These are phyloP conservation scores for Toxotes chatareus DNA, from an alignment of 2,113 vertebrate species.

Conservation along the genomic window DNA sequence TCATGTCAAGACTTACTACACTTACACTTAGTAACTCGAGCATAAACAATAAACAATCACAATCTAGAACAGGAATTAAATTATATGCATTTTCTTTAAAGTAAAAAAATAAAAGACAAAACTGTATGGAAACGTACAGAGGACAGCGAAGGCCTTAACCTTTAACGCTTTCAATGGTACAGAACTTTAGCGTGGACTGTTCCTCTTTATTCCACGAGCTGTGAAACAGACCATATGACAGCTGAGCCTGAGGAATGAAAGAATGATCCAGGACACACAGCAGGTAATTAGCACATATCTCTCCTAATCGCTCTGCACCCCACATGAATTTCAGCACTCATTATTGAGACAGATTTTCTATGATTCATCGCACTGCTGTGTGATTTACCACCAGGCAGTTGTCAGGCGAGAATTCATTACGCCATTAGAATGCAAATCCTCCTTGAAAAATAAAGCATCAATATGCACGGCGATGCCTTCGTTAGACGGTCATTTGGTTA, in stretches of 20 bases:
- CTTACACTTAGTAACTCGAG: neutral
- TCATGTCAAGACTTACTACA: neutral
- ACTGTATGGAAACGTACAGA: neutral
- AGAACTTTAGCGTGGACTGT: neutral
- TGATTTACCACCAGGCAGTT: constrained; percentile 59
- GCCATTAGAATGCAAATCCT: constrained; percentile 69
- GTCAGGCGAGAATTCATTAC: constrained; percentile 58
- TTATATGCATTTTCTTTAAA: too few species aligned
- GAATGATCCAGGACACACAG: constrained; percentile 58
- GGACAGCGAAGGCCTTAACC: neutral
- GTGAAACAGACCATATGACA: constrained; percentile 53
- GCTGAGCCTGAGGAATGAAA: constrained; percentile 35
- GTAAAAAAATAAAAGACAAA: too few species aligned
- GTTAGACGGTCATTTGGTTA: constrained; percentile 55
- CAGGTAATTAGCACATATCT: constrained; percentile 68
- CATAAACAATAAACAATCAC: too few species aligned
- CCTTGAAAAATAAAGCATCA: constrained; percentile 49
- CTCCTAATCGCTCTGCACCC: constrained; percentile 48
- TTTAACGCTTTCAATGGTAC: constrained; percentile 6
- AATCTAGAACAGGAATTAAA: too few species aligned
- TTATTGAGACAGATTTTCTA: constrained; percentile 64
- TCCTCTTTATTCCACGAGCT: neutral
- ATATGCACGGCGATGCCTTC: constrained; percentile 26
- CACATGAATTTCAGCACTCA: constrained; percentile 48
- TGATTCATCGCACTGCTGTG: constrained; percentile 60